Evolutionary conservation across 2,797 vertebrate genomes (phyloP).

Genomic region (Sebastes itinus): DNA sequence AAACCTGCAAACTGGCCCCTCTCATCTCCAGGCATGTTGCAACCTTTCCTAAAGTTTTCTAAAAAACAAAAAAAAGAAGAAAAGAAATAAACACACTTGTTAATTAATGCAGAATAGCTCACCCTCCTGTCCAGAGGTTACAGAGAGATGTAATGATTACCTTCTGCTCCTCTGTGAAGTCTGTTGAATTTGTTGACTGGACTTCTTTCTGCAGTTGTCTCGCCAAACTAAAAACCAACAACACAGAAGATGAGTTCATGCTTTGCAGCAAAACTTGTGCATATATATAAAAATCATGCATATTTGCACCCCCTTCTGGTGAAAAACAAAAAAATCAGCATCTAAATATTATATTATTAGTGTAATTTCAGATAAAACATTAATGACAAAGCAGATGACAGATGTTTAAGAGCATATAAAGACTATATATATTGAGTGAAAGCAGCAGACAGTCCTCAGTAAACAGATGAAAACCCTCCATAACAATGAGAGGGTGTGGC

Average conservation of each 20-base stretch:
- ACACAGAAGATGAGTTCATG: constrained; percentile 6
- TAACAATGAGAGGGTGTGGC: constrained; percentile 80
- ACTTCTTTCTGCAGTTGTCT: constrained; percentile 97
- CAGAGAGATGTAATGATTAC: constrained; percentile 70
- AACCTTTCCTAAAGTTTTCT: constrained; percentile 97
- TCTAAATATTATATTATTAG: not conserved
- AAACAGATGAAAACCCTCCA: constrained; percentile 62
- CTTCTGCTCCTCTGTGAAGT: constrained; percentile 98
- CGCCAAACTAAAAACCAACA: constrained; percentile 86
- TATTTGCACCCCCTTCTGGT: constrained; percentile 57
- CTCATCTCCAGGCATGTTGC: constrained; percentile 98
- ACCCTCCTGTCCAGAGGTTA: not conserved
- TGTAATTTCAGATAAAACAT: constrained; percentile 15
- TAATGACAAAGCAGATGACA: not conserved
- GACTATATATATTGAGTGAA: not conserved
- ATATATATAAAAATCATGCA: rapidly evolving
- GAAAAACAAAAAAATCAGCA: not conserved
- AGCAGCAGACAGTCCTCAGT: constrained; percentile 37
- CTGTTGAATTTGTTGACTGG: constrained; percentile 90
- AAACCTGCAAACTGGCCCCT: constrained; percentile 94
- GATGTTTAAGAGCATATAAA: not conserved
- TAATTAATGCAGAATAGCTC: not conserved
- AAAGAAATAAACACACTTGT: not conserved
- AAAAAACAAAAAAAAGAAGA: not conserved
- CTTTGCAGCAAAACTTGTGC: constrained; percentile 1